Conservation (phyloP, 1,140 invertebrate genomes). For the Pogonus chalceus region DNA sequence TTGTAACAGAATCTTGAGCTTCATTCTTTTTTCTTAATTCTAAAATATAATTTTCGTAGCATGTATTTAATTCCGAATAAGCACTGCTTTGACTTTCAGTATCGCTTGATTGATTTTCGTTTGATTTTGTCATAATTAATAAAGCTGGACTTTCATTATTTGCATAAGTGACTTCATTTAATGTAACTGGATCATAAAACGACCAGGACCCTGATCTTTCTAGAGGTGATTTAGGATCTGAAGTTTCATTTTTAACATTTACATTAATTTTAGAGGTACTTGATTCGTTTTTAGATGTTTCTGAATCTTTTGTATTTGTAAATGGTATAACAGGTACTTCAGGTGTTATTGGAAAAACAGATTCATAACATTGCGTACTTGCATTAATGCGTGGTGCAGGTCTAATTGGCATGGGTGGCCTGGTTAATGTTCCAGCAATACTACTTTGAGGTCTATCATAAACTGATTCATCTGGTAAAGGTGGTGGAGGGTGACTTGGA, state of each 20-base stretch:
- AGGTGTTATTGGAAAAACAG: conserved; percentile 34
- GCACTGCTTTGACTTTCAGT: conserved; percentile 20
- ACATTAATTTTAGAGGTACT: conserved; percentile 8
- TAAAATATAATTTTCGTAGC: conserved; percentile 24
- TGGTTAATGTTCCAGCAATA: conserved; percentile 33
- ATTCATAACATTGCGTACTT: conserved; percentile 33
- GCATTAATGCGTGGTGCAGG: conserved; percentile 14
- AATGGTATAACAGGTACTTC: conserved; percentile 9
- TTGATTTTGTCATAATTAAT: conserved; percentile 26
- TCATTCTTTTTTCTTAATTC: conserved; percentile 4
- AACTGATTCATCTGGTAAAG: conserved; percentile 44
- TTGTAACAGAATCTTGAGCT: conserved; percentile 5
- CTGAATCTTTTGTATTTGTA: neutral
- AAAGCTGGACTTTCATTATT: conserved; percentile 20
- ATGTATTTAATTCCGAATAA: conserved; percentile 14
- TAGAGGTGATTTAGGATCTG: conserved; percentile 20
- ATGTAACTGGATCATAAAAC: conserved; percentile 40
- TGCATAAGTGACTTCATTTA: conserved; percentile 28
- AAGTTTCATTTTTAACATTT: conserved; percentile 11
- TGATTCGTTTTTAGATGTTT: neutral
- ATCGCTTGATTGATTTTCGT: conserved; percentile 21
- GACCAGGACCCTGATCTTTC: conserved; percentile 45
- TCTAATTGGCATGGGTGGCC: conserved; percentile 28
- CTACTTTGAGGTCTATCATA: conserved; percentile 44
- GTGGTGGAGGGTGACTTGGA: conserved; percentile 46